Percentiles rank a stretch among this genome's conserved stretches.
Evolutionary conservation across 1,140 invertebrate species (phyloP).

Genomic region (Olivierus martensii): DNA sequence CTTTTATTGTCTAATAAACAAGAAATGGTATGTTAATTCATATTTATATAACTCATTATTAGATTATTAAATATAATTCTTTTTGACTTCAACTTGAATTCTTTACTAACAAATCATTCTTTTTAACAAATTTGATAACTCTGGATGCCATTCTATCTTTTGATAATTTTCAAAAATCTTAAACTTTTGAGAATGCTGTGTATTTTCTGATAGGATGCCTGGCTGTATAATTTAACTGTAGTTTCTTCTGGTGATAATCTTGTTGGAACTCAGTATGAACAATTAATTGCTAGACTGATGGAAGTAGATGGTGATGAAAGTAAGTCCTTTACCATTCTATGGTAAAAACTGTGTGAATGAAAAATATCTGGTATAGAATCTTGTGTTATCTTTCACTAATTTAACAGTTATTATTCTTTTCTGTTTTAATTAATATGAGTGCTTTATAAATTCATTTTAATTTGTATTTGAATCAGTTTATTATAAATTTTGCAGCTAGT

Average conservation of each 20-base stretch:
- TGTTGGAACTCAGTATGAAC: conserved; percentile 86
- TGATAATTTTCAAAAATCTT: background rate
- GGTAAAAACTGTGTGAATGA: background rate
- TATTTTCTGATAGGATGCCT: conserved; percentile 50
- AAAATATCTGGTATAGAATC: background rate
- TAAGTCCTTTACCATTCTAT: conserved; percentile 31
- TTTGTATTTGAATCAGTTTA: background rate
- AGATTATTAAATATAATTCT: background rate
- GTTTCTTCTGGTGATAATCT: conserved; percentile 79
- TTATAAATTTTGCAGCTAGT: conserved; percentile 8
- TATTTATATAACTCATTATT: background rate
- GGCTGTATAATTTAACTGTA: conserved; percentile 88
- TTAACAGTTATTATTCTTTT: background rate
- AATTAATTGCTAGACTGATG: conserved; percentile 86
- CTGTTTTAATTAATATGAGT: background rate
- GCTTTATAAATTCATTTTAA: background rate
- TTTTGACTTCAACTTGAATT: background rate
- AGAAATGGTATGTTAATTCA: conserved; percentile 33
- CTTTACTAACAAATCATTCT: background rate
- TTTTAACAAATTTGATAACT: background rate
- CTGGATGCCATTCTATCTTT: background rate
- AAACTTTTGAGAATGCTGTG: conserved; percentile 4
- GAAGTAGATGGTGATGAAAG: conserved; percentile 86
- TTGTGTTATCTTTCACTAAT: background rate
- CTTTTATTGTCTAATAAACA: conserved; percentile 77